Conservation (phyloP, 2,797 vertebrate genomes). For the Onychomys leucogaster region DNA sequence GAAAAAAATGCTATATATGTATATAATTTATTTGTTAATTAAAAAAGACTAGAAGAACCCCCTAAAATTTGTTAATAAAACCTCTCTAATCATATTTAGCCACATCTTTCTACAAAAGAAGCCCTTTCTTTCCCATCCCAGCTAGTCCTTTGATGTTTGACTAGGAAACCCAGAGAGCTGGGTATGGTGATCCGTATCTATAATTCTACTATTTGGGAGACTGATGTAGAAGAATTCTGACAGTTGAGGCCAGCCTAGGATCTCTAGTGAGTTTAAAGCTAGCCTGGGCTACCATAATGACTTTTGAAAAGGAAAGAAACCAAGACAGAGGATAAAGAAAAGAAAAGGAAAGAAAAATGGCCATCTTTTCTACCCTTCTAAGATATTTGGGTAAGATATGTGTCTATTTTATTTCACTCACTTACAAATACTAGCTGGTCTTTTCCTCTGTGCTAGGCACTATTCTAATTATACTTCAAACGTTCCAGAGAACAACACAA, state of each 20-base stretch:
- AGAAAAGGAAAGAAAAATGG: neutral
- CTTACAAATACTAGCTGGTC: neutral
- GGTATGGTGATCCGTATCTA: neutral
- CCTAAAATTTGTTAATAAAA: slow-evolving; percentile 13
- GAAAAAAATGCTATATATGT: neutral
- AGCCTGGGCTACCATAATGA: neutral
- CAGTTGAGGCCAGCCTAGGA: neutral
- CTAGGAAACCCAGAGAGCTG: neutral
- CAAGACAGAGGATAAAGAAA: neutral
- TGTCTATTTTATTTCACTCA: neutral
- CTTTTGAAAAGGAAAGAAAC: neutral
- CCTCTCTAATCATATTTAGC: neutral
- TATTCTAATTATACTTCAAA: neutral
- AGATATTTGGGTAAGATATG: neutral
- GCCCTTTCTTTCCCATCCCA: neutral
- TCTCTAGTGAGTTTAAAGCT: neutral
- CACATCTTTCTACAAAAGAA: neutral
- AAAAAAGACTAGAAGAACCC: neutral
- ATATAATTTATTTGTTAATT: neutral
- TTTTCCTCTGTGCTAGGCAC: neutral
- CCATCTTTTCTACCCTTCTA: neutral
- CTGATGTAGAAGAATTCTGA: neutral
- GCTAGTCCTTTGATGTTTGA: neutral
- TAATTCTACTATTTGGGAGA: neutral
- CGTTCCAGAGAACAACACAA: neutral